A percentile compares a stretch with the other conserved stretches of the same genome.
These are phyloP conservation scores for Diaprepes abbreviatus DNA, from an alignment of 2,888 invertebrate species.

Conservation along the genomic window DNA sequence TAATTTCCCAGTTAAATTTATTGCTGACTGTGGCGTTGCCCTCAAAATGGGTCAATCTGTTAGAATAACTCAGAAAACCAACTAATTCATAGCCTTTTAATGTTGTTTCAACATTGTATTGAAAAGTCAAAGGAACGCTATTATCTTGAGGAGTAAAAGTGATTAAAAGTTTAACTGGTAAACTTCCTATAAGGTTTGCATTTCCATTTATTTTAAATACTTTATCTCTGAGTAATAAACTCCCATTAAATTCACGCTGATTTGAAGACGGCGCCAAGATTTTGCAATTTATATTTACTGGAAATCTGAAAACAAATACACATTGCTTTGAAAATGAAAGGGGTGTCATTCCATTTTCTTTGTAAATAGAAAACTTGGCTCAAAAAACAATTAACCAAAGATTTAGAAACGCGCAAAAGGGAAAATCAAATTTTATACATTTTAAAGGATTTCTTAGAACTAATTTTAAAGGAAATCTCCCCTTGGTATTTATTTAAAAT, in stretches of 20 bases:
- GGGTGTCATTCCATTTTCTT: slow-evolving; percentile 17
- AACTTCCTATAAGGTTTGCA: slow-evolving; percentile 63
- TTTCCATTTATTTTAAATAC: slow-evolving; percentile 66
- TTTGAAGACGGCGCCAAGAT: slow-evolving; percentile 53
- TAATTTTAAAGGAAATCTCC: slow-evolving; percentile 3
- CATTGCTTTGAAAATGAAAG: slow-evolving; percentile 16
- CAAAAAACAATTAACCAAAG: slow-evolving; percentile 16
- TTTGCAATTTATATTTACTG: slow-evolving; percentile 56
- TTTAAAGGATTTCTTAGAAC: slow-evolving; percentile 17
- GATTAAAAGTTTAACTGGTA: slow-evolving; percentile 66
- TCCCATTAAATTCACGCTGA: slow-evolving; percentile 64
- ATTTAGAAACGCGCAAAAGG: slow-evolving; percentile 14
- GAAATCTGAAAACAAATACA: slow-evolving; percentile 56
- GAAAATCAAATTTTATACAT: slow-evolving; percentile 22
- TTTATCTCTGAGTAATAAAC: slow-evolving; percentile 66
- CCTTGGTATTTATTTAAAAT: slow-evolving; percentile 14
- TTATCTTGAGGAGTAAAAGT: slow-evolving; percentile 67
- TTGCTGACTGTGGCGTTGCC: slow-evolving; percentile 64
- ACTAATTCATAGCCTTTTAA: slow-evolving; percentile 59
- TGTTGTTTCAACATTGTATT: slow-evolving; percentile 63
- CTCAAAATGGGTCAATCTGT: slow-evolving; percentile 66
- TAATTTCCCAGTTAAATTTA: slow-evolving; percentile 67
- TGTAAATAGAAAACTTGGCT: slow-evolving; percentile 17
- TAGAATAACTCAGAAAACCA: slow-evolving; percentile 63
- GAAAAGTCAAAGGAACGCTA: slow-evolving; percentile 61